Conservation (phyloP, 2,113 vertebrate genomes). For the Aplodontia rufa region DNA sequence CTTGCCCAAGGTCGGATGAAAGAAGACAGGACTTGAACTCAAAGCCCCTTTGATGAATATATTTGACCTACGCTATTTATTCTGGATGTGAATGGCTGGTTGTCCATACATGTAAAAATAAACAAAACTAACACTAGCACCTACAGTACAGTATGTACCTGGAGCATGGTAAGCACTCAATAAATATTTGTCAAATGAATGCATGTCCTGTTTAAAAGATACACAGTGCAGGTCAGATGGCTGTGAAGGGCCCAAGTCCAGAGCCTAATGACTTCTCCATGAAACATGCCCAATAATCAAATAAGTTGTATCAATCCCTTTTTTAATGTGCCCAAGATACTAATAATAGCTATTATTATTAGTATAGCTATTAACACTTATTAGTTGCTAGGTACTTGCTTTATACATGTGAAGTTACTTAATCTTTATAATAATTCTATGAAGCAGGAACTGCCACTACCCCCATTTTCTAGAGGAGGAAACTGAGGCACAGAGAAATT, state of each 20-base stretch:
- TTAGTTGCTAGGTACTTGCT: background rate
- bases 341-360: background rate
- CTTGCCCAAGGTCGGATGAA: background rate
- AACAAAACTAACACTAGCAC: slow-evolving; percentile 2
- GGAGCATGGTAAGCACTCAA: background rate
- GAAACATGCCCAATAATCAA: background rate
- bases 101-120: background rate
- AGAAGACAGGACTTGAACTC: slow-evolving; percentile 7
- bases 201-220: background rate
- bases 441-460: background rate
- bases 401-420: background rate
- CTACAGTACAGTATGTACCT: background rate
- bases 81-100: background rate
- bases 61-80: background rate
- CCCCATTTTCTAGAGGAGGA: slow-evolving; percentile 17
- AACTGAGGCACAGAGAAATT: background rate
- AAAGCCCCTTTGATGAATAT: background rate
- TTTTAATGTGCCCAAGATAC: background rate
- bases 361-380: background rate
- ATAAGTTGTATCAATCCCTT: background rate
- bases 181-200: slow-evolving; percentile 63
- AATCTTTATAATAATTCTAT: background rate
- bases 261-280: background rate
- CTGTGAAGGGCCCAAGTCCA: background rate
- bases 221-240: background rate